These are phyloP conservation scores for Rhagonycha fulva DNA, from an alignment of 2,888 invertebrate species.

Conservation along the genomic window DNA sequence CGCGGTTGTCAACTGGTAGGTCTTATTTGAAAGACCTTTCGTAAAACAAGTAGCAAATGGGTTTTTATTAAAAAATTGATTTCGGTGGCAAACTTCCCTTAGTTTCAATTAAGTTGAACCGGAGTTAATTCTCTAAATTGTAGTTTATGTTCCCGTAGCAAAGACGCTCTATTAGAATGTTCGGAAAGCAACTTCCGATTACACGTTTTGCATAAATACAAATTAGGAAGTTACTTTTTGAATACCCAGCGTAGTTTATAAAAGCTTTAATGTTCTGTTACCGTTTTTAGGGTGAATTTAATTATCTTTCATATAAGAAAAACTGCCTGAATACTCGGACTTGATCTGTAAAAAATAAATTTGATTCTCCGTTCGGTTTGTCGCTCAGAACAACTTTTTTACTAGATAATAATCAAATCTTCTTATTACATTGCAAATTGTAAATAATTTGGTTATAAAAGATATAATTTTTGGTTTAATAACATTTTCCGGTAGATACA, in stretches of 20 bases:
- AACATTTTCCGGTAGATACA: neutral
- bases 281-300: neutral
- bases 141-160: neutral
- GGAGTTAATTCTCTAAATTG: neutral
- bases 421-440: neutral
- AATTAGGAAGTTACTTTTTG: neutral
- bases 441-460: neutral
- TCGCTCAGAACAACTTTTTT: neutral
- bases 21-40: constrained; percentile 12
- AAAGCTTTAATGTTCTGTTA: neutral
- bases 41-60: neutral
- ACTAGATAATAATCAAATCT: neutral
- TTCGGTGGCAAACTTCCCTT: neutral
- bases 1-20: constrained; percentile 20
- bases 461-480: neutral
- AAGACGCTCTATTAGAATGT: neutral
- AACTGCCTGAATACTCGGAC: neutral
- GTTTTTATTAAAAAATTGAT: neutral
- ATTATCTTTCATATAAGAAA: neutral
- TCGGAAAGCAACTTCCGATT: neutral
- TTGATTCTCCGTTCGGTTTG: neutral
- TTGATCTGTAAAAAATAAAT: neutral
- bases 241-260: neutral
- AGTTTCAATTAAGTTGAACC: neutral
- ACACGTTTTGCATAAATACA: neutral